Conservation (phyloP, 1,140 invertebrate genomes). For the Trachymyrmex septentrionalis region DNA sequence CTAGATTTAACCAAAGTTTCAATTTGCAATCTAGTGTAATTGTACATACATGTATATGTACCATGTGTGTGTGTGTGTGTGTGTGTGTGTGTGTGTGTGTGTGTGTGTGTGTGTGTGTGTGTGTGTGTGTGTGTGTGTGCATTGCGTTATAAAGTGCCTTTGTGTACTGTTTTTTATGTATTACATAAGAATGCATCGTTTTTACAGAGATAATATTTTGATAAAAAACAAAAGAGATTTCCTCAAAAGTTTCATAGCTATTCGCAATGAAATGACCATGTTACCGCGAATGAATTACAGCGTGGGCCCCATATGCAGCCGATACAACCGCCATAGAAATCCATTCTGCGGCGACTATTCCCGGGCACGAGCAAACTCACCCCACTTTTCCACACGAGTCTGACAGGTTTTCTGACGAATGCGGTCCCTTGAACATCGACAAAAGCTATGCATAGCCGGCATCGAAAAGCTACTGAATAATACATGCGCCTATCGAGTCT, state of each 20-base stretch:
- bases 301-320: constrained; percentile 40
- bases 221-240: not conserved
- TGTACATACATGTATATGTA: too few species aligned
- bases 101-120: too few species aligned
- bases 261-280: constrained; percentile 10
- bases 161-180: not conserved
- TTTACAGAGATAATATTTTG: constrained; percentile 1
- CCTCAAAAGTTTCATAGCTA: not conserved
- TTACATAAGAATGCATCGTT: not conserved
- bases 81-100: too few species aligned
- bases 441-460: constrained; percentile 74
- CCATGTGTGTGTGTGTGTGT: too few species aligned
- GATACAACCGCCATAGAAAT: constrained; percentile 45
- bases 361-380: not conserved
- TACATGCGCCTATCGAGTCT: constrained; percentile 66
- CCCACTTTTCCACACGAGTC: constrained; percentile 32
- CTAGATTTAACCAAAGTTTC: too few species aligned
- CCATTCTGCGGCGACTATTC: constrained; percentile 3
- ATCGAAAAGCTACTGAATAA: constrained; percentile 74
- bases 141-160: too few species aligned
- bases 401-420: constrained; percentile 45
- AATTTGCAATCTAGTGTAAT: too few species aligned
- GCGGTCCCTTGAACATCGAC: constrained; percentile 69
- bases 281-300: constrained; percentile 53
- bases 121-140: too few species aligned